A percentile compares a stretch with the other conserved stretches of the same genome.
These are phyloP conservation scores for Mormyrus iriodes DNA, from an alignment of 2,113 vertebrate genomes.

Conservation along the genomic window DNA sequence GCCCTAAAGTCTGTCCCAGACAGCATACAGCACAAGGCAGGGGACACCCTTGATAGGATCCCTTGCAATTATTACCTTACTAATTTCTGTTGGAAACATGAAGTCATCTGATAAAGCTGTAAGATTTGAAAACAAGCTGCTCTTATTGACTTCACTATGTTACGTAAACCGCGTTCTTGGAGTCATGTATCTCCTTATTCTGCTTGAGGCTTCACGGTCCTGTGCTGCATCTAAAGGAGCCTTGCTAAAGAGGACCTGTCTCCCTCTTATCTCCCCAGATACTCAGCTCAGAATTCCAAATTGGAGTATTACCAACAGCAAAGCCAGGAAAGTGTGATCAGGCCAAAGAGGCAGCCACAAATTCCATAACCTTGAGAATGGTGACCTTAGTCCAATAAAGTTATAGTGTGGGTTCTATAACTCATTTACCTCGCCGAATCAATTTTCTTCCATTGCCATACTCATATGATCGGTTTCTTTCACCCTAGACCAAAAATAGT, in stretches of 20 bases:
- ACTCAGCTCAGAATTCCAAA: constrained; percentile 12
- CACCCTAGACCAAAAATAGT: neutral
- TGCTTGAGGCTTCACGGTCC: neutral
- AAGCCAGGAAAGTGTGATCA: neutral
- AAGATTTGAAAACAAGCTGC: neutral
- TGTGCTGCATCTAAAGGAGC: neutral
- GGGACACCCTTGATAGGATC: neutral
- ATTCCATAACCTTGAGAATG: neutral
- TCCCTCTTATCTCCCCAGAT: neutral
- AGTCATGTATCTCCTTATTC: neutral
- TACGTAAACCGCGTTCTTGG: neutral
- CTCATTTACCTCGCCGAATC: neutral
- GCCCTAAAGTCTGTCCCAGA: neutral
- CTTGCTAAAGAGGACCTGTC: neutral
- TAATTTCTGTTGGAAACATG: neutral
- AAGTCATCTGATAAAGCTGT: neutral
- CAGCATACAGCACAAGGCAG: neutral
- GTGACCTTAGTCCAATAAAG: neutral
- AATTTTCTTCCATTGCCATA: neutral
- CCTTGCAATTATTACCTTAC: neutral
- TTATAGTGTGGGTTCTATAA: neutral
- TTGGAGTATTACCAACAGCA: constrained; percentile 8
- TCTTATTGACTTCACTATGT: neutral
- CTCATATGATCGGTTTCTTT: neutral
- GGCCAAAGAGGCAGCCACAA: neutral